Conservation (phyloP, 2,113 vertebrate species). For the Xyliphius kryptos region DNA sequence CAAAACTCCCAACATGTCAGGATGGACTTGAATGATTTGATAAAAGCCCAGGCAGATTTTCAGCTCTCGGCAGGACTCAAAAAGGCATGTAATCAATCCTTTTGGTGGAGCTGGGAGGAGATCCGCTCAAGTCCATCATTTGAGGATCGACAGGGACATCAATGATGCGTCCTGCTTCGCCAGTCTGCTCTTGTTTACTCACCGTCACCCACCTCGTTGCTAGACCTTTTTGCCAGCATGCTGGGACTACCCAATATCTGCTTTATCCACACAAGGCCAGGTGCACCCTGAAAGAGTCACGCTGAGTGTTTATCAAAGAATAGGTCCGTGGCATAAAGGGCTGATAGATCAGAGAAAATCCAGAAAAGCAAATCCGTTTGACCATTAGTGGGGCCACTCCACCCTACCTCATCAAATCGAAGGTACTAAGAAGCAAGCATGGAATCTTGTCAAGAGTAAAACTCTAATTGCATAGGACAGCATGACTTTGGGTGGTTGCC, state of each 20-base stretch:
- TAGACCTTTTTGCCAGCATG: conserved; percentile 43
- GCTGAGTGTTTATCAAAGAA: conserved; percentile 59
- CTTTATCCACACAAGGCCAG: conserved; percentile 68
- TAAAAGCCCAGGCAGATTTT: conserved; percentile 34
- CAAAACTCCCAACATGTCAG: conserved; percentile 51
- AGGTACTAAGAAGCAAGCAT: conserved; percentile 18
- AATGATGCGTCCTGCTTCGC: conserved; percentile 35
- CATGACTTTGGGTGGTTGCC: conserved; percentile 11
- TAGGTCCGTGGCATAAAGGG: conserved; percentile 37
- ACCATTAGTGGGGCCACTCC: conserved; percentile 21
- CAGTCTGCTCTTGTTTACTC: conserved; percentile 35
- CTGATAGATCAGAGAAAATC: conserved; percentile 45
- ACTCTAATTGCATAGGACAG: conserved; percentile 26
- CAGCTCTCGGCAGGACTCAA: conserved; percentile 41
- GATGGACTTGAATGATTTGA: conserved; percentile 52
- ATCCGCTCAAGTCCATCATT: conserved; percentile 33
- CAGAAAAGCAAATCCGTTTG: conserved; percentile 21
- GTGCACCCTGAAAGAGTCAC: conserved; percentile 62
- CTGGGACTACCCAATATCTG: conserved; percentile 52
- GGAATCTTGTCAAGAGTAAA: conserved; percentile 38
- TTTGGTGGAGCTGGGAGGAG: conserved; percentile 33
- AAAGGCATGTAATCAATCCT: conserved; percentile 43
- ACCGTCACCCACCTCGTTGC: conserved; percentile 26
- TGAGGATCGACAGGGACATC: conserved; percentile 43
- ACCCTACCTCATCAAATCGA: conserved; percentile 40